These are phyloP conservation scores for Ephialtes manifestator DNA, from an alignment of 2,888 invertebrate species.

Conservation along the genomic window DNA sequence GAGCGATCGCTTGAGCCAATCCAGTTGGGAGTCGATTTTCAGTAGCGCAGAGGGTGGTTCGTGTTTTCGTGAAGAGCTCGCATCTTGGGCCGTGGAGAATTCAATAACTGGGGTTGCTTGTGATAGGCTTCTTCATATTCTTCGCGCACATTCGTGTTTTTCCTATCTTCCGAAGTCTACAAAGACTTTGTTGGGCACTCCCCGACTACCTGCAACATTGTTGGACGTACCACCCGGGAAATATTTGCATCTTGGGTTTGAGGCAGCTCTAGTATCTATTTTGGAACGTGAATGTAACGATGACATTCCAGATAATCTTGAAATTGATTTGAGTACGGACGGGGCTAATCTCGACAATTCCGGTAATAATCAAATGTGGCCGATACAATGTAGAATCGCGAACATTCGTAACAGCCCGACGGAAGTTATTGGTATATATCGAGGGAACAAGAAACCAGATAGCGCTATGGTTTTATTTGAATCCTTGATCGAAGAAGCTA, in stretches of 20 bases:
- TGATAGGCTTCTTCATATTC: constrained; percentile 12
- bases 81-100: constrained; percentile 16
- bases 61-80: not conserved
- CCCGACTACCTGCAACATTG: not conserved
- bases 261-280: not conserved
- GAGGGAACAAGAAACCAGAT: constrained; percentile 47
- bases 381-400: constrained; percentile 44
- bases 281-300: not conserved
- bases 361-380: no score
- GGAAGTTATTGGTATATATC: constrained; percentile 61
- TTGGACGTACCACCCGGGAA: constrained; percentile 10
- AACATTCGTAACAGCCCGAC: constrained; percentile 50
- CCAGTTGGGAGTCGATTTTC: not conserved
- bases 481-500: constrained; percentile 12
- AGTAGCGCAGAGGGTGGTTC: not conserved
- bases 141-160: constrained; percentile 17
- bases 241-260: constrained; percentile 16
- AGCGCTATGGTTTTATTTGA: constrained; percentile 17
- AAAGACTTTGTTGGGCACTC: constrained; percentile 7
- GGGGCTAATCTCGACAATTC: constrained; percentile 7
- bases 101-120: constrained; percentile 20
- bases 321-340: constrained; percentile 9
- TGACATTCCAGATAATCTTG: not conserved
- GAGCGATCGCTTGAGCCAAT: not conserved
- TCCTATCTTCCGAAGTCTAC: constrained; percentile 5